Evolutionary conservation across 2,113 vertebrate species (phyloP), one percentile per base, ranked within the genome.

Genomic region (Microcebus griseorufus): DNA sequence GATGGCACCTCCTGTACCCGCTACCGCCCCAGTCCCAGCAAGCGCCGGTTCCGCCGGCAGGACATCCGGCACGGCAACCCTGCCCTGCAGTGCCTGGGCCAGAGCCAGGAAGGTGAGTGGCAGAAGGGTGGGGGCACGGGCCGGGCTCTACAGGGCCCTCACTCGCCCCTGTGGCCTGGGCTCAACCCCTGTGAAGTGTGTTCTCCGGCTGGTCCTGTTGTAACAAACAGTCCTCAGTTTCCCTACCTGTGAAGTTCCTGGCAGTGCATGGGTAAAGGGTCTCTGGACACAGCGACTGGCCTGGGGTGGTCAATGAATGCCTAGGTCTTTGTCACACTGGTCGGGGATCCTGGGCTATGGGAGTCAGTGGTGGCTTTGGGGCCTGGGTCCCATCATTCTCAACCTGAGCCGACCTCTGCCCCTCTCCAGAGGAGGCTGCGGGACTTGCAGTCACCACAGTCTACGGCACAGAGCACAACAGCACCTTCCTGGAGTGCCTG

Each of bases 401-500:
- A 29, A 64, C 45, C n/a, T 58, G 51, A 96, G 17, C 39, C 27
- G 29, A 34, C 22, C 73, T 62, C 34, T 25, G 23, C 39, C 76
- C 92, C 14, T 25, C 78, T 73, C 9, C 97, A 99, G 99, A 98
- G 95, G 99, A 99, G 42, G 99, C 99, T 34, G 92, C 98, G 9
- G 99, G 99, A 78, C 94, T 80, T 0, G 99, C 98, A 86, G 98
- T 99, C 96, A 98, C 97, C 90, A 98, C 99, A 37, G 99, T 99
- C 34, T 99, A 99, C 0, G 99, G 99, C 58, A 99, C 99, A 0
- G 99, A 99, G 97, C 98, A 99, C 98, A 99, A 99, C 98, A 99
- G 99, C 98, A 99, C 99, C 75, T 99, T 99, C 98, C 98, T 99
- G 93, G 99, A 99, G 98, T 99, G 99, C 8, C 82, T 98, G 62